phyloP scores from a whole-genome alignment of 30 jellyfish, hydroid and myxozoan species.

The Chrysaora quinquecirrha region DNA sequence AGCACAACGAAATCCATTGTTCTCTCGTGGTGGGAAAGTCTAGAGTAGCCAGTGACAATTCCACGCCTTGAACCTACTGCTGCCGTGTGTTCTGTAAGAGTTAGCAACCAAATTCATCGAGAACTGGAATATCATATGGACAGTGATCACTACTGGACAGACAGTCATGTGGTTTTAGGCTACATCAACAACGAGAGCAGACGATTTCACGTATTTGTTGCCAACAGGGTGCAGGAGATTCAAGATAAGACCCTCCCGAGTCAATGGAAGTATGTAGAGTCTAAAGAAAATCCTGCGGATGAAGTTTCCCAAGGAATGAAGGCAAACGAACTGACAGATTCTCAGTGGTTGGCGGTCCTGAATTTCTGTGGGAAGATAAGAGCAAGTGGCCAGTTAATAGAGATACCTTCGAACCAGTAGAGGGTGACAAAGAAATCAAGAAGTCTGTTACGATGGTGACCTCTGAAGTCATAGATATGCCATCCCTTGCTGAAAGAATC shows the following conservation, averaged over 20 bases:
- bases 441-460: conserved; percentile 11
- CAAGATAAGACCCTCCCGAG: conserved; percentile 17
- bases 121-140: conserved; percentile 12
- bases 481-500: conserved; percentile 9
- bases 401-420: conserved; percentile 7
- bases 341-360: conserved; percentile 44
- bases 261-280: conserved; percentile 30
- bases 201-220: conserved; percentile 28
- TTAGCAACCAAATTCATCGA: conserved; percentile 17
- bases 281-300: conserved; percentile 44
- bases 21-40: conserved; percentile 17
- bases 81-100: conserved; percentile 30
- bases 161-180: conserved; percentile 23
- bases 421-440: conserved; percentile 18
- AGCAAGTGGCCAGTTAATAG: conserved; percentile 14
- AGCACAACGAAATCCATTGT: background rate
- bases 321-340: conserved; percentile 8
- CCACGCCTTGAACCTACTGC: conserved; percentile 63
- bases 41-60: conserved; percentile 30
- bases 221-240: conserved; percentile 29
- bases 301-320: conserved; percentile 28
- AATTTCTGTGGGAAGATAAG: conserved; percentile 37
- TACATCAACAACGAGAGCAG: conserved; percentile 23
- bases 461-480: conserved; percentile 11
- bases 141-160: conserved; percentile 44